Conservation (phyloP, 2,113 vertebrate genomes). For the Callipepla californica region DNA sequence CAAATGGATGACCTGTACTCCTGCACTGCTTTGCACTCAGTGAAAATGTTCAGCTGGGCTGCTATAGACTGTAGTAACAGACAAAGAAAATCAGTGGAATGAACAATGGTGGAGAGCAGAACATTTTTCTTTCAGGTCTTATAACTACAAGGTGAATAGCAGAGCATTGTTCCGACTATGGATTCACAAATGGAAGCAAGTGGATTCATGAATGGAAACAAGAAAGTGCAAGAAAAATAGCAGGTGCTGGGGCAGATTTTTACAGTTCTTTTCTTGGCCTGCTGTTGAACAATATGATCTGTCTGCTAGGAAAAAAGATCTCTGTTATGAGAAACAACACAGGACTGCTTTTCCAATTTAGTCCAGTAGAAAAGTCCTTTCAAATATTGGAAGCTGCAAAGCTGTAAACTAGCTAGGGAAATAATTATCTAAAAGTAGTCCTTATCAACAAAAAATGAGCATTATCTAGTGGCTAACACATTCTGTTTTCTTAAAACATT, state of each 20-base stretch:
- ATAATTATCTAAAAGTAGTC: neutral
- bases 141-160: neutral
- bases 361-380: neutral
- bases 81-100: neutral
- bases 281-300: neutral
- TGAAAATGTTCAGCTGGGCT: neutral
- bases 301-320: neutral
- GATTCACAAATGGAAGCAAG: neutral
- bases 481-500: neutral
- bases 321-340: neutral
- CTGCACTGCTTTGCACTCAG: neutral
- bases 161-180: neutral
- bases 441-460: neutral
- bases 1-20: neutral
- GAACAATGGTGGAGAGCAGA: neutral
- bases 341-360: neutral
- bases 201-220: neutral
- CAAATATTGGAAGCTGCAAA: neutral
- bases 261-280: neutral
- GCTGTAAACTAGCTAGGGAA: neutral
- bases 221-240: neutral
- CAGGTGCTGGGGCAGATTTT: neutral
- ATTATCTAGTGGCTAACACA: neutral
- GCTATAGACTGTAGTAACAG: neutral
- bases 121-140: neutral